Conservation (phyloP, 2,797 vertebrate genomes). For the Linurgus olivaceus region DNA sequence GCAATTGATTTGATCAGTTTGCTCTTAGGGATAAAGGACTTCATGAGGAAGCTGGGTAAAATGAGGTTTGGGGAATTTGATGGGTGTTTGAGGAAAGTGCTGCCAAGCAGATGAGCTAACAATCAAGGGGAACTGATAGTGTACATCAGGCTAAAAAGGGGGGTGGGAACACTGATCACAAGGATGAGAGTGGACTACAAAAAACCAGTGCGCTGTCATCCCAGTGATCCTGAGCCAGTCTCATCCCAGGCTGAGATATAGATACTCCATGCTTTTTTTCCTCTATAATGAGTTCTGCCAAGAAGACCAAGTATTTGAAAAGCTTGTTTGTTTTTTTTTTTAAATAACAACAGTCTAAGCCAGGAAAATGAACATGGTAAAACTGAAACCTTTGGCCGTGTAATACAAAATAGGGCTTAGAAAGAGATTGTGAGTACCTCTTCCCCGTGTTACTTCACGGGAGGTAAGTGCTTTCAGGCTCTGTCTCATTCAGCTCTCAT, state of each 20-base stretch:
- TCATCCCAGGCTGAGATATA: rapidly evolving
- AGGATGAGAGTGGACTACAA: neutral
- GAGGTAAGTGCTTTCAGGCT: neutral
- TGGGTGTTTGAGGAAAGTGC: neutral
- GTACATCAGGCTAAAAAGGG: neutral
- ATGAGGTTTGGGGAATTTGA: neutral
- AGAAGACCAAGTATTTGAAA: neutral
- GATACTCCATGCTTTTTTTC: neutral
- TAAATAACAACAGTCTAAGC: neutral
- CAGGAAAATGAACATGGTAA: neutral
- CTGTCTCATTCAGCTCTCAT: neutral
- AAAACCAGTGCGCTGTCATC: neutral
- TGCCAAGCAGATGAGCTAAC: neutral
- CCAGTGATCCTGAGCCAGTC: neutral
- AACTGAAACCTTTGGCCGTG: neutral
- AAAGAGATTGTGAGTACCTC: neutral
- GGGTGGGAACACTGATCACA: neutral
- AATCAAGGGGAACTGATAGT: neutral
- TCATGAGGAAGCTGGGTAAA: neutral
- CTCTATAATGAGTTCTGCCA: neutral
- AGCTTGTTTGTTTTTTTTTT: neutral
- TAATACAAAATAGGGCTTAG: neutral
- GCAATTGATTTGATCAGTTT: neutral
- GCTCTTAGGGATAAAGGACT: neutral
- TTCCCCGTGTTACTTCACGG: rapidly evolving